Evolutionary conservation across 2,113 vertebrate genomes (phyloP).

Genomic region (Oryzias celebensis): DNA sequence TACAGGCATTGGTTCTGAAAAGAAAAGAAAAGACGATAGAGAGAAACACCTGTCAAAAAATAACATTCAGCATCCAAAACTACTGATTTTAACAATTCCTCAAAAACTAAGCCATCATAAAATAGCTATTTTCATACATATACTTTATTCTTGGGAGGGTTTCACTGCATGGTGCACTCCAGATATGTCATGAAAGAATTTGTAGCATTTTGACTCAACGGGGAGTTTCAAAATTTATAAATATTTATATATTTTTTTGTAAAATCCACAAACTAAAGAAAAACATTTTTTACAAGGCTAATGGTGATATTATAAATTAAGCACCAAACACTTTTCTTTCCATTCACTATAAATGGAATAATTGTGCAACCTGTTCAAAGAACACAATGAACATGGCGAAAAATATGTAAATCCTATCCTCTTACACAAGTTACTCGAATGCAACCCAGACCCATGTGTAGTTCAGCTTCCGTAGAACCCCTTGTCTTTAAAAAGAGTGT

Average conservation of each 20-base stretch:
- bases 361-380: conserved; percentile 76
- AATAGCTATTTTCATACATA: conserved; percentile 69
- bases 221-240: conserved; percentile 54
- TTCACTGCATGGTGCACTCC: conserved; percentile 64
- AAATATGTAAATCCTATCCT: conserved; percentile 64
- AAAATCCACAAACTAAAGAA: conserved; percentile 55
- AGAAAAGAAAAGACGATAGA: conserved; percentile 25
- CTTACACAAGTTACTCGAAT: conserved; percentile 60
- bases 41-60: conserved; percentile 28
- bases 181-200: conserved; percentile 58
- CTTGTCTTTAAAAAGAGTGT: conserved; percentile 36
- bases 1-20: conserved; percentile 42
- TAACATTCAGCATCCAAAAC: conserved; percentile 60
- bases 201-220: conserved; percentile 57
- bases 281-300: conserved; percentile 71
- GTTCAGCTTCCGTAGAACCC: conserved; percentile 35
- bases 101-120: conserved; percentile 67
- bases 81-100: conserved; percentile 60
- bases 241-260: conserved; percentile 66
- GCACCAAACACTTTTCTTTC: conserved; percentile 73
- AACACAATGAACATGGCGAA: conserved; percentile 67
- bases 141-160: conserved; percentile 54
- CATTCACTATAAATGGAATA: conserved; percentile 71
- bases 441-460: conserved; percentile 53
- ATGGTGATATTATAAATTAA: conserved; percentile 75